Conservation (phyloP, 2,797 vertebrate species). For the Pangasius macronema region DNA sequence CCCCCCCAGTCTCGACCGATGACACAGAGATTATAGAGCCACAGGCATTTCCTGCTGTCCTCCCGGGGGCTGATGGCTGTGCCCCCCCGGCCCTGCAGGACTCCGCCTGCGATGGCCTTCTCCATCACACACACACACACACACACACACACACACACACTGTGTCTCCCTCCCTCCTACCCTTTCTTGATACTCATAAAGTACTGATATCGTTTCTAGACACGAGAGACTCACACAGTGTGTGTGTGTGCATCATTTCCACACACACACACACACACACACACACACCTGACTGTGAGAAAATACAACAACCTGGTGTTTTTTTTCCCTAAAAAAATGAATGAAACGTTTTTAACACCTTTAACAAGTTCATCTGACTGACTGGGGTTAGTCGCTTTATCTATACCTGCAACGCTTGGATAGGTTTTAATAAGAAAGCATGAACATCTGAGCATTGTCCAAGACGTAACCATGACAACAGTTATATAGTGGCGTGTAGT, state of each 20-base stretch:
- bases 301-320: constrained; percentile 55
- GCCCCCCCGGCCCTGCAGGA: constrained; percentile 14
- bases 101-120: neutral
- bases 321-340: constrained; percentile 48
- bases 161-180: too few species aligned
- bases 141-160: constrained; percentile 3
- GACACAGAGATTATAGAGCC: constrained; percentile 75
- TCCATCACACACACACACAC: neutral
- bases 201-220: too few species aligned
- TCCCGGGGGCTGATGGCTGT: constrained; percentile 60
- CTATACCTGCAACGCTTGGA: neutral
- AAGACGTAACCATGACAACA: neutral
- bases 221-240: too few species aligned
- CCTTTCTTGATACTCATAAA: too few species aligned
- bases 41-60: constrained; percentile 74
- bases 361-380: neutral
- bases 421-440: neutral
- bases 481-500: neutral
- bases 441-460: neutral
- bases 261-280: neutral
- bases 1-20: constrained; percentile 67
- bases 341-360: neutral
- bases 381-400: too few species aligned
- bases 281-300: constrained; percentile 39
- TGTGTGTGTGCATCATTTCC: too few species aligned